Evolutionary conservation across 2,113 vertebrate species (phyloP).

Genomic region (Brachypodius melanocephalos): DNA sequence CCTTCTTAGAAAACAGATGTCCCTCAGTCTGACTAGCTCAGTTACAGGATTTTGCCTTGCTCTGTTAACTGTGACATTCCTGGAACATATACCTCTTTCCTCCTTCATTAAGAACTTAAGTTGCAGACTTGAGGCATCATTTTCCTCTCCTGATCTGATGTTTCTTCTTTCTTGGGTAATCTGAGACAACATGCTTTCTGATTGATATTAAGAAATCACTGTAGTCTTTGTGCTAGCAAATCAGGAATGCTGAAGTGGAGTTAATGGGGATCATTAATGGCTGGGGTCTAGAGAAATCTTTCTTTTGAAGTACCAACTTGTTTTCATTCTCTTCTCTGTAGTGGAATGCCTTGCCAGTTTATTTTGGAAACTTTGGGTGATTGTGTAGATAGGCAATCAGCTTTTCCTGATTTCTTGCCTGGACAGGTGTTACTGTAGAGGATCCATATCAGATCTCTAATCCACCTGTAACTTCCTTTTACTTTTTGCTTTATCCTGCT

Average conservation of each 20-base stretch:
- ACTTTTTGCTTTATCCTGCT: neutral
- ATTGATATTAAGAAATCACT: neutral
- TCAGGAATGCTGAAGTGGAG: neutral
- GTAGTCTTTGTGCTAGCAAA: neutral
- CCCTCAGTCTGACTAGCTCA: neutral
- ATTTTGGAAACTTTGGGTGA: neutral
- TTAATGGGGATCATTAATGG: neutral
- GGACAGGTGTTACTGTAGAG: neutral
- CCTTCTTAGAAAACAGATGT: conserved; percentile 48
- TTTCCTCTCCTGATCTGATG: neutral
- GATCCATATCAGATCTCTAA: neutral
- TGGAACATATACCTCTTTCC: neutral
- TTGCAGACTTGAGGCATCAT: neutral
- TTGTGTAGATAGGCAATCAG: neutral
- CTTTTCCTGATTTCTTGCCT: neutral
- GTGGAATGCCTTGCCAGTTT: neutral
- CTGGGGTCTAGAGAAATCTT: neutral
- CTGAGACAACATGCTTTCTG: neutral
- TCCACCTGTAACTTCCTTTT: neutral
- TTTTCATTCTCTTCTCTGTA: neutral
- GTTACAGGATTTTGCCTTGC: neutral
- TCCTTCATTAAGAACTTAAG: neutral
- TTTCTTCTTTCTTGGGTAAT: neutral
- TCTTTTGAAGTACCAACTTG: neutral
- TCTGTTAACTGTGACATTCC: neutral